A percentile compares a stretch with the other conserved stretches of the same genome.
phyloP scores from a whole-genome alignment of 2,113 vertebrate species.

The Zapornia atra region DNA sequence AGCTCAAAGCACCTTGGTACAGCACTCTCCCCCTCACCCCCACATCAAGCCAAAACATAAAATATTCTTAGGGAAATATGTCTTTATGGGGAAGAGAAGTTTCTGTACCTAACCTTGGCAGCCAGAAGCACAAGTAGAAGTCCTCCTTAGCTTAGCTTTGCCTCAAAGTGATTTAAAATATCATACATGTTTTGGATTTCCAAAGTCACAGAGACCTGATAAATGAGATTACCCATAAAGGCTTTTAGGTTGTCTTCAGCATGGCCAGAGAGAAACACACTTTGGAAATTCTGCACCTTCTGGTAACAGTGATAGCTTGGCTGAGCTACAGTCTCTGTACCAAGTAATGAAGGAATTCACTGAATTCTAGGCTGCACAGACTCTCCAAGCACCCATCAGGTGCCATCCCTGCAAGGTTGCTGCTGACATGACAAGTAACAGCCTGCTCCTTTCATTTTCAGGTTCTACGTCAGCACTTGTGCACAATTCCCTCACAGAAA shows the following conservation, averaged over 20 bases:
- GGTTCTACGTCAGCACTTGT: neutral
- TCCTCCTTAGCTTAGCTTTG: neutral
- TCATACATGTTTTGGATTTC: accelerated
- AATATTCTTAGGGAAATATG: neutral
- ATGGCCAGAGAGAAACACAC: neutral
- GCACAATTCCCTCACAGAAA: neutral
- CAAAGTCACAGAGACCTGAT: neutral
- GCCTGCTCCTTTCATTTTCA: neutral
- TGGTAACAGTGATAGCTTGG: neutral
- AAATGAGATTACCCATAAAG: neutral
- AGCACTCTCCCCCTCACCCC: neutral
- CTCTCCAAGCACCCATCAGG: neutral
- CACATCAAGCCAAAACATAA: neutral
- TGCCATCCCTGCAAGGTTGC: neutral
- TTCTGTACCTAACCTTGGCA: neutral
- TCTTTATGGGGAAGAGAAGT: neutral
- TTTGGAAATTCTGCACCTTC: neutral
- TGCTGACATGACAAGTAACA: neutral
- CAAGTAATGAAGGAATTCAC: neutral
- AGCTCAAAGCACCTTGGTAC: neutral
- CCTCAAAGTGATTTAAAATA: neutral
- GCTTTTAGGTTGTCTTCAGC: neutral
- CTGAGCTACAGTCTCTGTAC: neutral
- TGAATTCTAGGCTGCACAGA: neutral
- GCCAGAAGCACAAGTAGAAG: neutral